Conservation (phyloP, 1,140 invertebrate genomes). For the Aplysia californica region DNA sequence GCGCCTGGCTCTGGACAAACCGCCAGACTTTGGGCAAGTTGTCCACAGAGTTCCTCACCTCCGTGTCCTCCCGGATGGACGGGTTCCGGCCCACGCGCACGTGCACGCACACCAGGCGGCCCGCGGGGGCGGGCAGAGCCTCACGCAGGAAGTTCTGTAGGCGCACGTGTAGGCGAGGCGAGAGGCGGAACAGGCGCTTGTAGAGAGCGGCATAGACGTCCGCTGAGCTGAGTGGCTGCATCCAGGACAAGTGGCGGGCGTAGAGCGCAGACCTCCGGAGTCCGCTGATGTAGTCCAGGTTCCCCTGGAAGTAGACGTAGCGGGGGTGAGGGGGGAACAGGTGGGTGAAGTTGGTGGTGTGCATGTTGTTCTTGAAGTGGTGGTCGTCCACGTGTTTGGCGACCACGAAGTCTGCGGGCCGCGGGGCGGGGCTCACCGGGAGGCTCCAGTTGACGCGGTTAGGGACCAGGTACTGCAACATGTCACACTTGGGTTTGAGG, state of each 20-base stretch:
- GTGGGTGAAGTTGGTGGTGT: no score
- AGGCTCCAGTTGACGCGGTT: slow-evolving; percentile 4
- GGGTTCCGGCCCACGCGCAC: slow-evolving; percentile 30
- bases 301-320: no score
- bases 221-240: background rate
- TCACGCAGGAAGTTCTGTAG: background rate
- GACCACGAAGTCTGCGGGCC: no score
- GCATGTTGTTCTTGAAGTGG: no score
- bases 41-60: background rate
- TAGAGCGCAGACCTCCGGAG: no score
- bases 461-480: background rate
- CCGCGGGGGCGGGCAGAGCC: background rate
- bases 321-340: no score
- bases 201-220: background rate
- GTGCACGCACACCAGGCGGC: slow-evolving; percentile 25
- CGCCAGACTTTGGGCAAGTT: background rate
- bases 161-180: background rate
- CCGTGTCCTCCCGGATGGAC: slow-evolving; percentile 22
- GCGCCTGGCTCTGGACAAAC: slow-evolving; percentile 12
- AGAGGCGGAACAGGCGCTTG: background rate
- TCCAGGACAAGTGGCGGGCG: no score
- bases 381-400: no score
- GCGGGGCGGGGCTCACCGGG: background rate
- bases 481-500: background rate
- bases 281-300: background rate